Conservation (phyloP, 2,888 invertebrate species). For the Drosophila gaucha region DNA sequence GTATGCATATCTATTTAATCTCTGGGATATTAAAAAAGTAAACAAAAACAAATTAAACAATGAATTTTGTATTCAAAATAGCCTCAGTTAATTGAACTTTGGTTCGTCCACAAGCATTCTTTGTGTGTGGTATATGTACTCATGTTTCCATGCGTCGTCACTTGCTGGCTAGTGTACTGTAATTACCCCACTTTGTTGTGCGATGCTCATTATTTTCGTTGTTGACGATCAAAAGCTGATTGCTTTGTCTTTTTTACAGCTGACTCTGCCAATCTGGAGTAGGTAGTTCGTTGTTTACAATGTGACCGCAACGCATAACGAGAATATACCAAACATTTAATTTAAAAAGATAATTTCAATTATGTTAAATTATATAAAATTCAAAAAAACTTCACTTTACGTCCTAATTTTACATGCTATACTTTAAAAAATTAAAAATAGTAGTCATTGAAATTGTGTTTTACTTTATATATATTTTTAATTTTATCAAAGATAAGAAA, state of each 20-base stretch:
- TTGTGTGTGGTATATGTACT: background rate
- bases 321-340: background rate
- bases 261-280: background rate
- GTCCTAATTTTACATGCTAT: too few relatives aligned
- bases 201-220: constrained; percentile 47
- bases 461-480: background rate
- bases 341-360: background rate
- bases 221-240: constrained; percentile 48
- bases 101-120: background rate
- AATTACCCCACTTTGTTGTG: constrained; percentile 55
- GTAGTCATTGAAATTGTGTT: too few relatives aligned
- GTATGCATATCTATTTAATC: background rate
- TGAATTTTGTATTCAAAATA: background rate
- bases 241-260: constrained; percentile 4
- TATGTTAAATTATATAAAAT: background rate
- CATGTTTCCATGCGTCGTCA: background rate
- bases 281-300: background rate
- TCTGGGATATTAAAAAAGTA: background rate
- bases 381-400: too few relatives aligned
- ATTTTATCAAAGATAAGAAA: background rate
- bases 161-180: constrained; percentile 1
- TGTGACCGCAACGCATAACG: constrained; percentile 3
- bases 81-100: constrained; percentile 4
- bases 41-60: background rate
- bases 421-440: too few relatives aligned